Conservation (phyloP, 1,140 invertebrate genomes). For the Drosophila repletoides region DNA sequence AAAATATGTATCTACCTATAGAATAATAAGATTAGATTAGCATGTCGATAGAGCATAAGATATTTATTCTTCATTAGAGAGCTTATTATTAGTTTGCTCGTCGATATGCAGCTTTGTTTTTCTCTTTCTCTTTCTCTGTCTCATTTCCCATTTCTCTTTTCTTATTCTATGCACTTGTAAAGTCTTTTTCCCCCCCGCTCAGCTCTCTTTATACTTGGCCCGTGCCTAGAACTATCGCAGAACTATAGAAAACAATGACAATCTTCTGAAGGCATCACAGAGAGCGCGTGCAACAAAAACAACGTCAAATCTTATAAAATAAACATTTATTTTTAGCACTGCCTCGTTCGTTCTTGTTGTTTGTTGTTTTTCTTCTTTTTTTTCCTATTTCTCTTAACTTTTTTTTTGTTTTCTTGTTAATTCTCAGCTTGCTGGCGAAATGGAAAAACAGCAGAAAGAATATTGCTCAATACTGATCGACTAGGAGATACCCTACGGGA, state of each 20-base stretch:
- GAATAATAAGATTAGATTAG: no score
- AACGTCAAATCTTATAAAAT: slow-evolving; percentile 70
- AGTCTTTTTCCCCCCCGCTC: not conserved
- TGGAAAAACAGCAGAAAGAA: slow-evolving; percentile 40
- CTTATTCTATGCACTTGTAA: not conserved
- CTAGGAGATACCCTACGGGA: no score
- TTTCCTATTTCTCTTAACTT: slow-evolving; percentile 26
- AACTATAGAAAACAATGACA: slow-evolving; percentile 57
- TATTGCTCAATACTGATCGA: no score
- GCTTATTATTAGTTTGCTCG: no score
- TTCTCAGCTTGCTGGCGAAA: slow-evolving; percentile 53
- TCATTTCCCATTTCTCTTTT: not conserved
- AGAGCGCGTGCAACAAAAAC: slow-evolving; percentile 21
- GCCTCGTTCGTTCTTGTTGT: not conserved
- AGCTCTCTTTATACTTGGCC: not conserved
- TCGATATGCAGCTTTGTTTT: slow-evolving; percentile 2
- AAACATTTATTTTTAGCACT: slow-evolving; percentile 78
- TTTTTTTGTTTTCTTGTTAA: slow-evolving; percentile 41
- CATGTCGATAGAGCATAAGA: no score
- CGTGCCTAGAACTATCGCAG: not conserved
- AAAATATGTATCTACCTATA: no score
- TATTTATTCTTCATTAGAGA: no score
- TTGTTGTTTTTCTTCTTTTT: slow-evolving; percentile 17
- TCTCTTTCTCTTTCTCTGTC: not conserved
- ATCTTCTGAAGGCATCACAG: slow-evolving; percentile 21